Base-by-base conservation (phyloP, 2,797 vertebrate genomes). In the Triplophysa bombifrons region DNA sequence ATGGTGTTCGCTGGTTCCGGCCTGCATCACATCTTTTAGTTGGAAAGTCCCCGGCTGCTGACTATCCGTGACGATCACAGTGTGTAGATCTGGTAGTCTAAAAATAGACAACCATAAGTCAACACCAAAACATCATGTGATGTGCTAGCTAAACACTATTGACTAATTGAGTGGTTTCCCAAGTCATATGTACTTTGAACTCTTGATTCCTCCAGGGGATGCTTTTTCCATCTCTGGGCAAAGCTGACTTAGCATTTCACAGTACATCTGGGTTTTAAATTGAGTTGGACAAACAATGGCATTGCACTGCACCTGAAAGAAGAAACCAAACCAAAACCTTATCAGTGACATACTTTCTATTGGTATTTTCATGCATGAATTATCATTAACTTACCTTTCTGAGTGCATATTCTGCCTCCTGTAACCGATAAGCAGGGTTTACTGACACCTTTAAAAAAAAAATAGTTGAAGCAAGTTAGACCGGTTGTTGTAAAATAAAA, bases 371-470 rank as follows among this genome's bases (percentile, higher is more conserved):
- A 2, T 34, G 22, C 25, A 61, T 13, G 41, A 8, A 25, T 64
- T 72, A 72, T 20, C 19, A 56, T 72, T 65, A 58, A 46, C 78
- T 58, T 60, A 97, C 97, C 95, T 96, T 96, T 76, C 53, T 91
- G 65, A 98, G 74, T 0, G 92, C 92, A 82, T 88, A 93, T 85
- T 97, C 95, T 84, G 94, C 84, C 82, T 99, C 97, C n/a, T 84
- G 72, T n/a, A 87, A 13, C 83, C 97, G 96, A 88, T 96, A 98
- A 1, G 95, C 97, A 27, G 97, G 96, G 87, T 98, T 98, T 85
- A 98, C 92, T 30, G 95, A 92, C 0, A 96, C 96, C 97, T 99
- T 81, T 74, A 3, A 67, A 78, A 56, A 0, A 10, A 44, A 75
- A 73, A 27, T 9, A 3, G 68, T 4, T 17, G 11, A 14, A 60